Evolutionary conservation across 2,797 vertebrate genomes (phyloP), one percentile per base, ranked within the genome.

Genomic region (Channallabes apus): DNA sequence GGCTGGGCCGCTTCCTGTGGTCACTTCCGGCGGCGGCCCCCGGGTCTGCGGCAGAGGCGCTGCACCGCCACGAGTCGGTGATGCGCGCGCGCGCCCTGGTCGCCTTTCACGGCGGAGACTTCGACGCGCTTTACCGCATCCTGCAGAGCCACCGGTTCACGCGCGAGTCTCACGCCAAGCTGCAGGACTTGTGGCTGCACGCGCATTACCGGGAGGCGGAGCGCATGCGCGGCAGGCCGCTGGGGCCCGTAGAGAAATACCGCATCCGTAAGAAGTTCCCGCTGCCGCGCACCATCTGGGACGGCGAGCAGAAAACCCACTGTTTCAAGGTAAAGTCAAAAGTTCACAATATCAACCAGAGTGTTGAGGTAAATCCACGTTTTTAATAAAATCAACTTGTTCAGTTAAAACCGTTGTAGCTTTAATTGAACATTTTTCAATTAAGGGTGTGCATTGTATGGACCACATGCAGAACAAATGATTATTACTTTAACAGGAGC

Each of bases 241-340:
- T 96, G 86, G 95, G 95, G 0, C 95, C 95, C 0, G 95, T 96
- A 90, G 95, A 96, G 91, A 96, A 96, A 87, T 96, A 96, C 90
- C 93, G 95, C 20, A 96, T 96, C 86, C 94, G 95, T 76, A 96
- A 96, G 94, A 96, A 96, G 94, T 96, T 96, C 81, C 95, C 95
- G 0, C 92, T 96, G 82, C 95, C 95, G 6, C 91, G 94, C 58
- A 96, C 95, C 29, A 96, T 96, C 91, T 96, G 95, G 95, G 95
- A 96, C 69, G 95, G 95, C 3, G 95, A 96, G 90, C 95, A 96
- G 92, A 96, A 96, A 88, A 95, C 95, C 0, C 95, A 96, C 81
- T 96, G 95, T 87, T 96, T 96, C 17, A 96, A 96, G 94, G 95
- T 96, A 92, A 90, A 73, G 1, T 24, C 32, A 0, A 8, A 17